A percentile compares a stretch with the other conserved stretches of the same genome.
These are phyloP conservation scores for Poicephalus meyeri DNA, from an alignment of 2,113 vertebrate genomes.

Conservation along the genomic window DNA sequence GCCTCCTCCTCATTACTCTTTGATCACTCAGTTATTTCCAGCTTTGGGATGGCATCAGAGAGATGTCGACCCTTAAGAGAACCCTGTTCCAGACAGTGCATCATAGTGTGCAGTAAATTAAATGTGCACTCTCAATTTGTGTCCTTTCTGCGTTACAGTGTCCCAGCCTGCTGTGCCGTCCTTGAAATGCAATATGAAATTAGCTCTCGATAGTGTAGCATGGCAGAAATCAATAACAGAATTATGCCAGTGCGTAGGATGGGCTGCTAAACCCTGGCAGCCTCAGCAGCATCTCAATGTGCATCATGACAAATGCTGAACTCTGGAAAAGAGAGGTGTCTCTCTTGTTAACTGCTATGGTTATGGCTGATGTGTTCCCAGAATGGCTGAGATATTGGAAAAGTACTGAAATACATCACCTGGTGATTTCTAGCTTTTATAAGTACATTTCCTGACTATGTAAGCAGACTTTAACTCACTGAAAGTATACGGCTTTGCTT, in stretches of 20 bases:
- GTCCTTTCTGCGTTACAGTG: not conserved
- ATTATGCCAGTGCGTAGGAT: not conserved
- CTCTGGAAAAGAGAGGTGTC: not conserved
- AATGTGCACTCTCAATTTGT: not conserved
- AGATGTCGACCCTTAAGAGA: not conserved
- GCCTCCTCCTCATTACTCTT: not conserved
- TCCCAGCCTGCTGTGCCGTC: not conserved
- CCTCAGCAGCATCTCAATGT: not conserved
- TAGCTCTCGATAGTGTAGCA: not conserved
- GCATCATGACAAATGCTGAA: not conserved
- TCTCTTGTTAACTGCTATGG: not conserved
- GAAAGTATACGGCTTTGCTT: not conserved
- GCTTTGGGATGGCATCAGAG: not conserved
- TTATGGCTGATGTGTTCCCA: not conserved
- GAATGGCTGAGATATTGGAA: conserved; percentile 12
- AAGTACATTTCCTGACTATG: conserved; percentile 13
- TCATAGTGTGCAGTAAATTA: not conserved
- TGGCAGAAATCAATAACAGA: conserved; percentile 56
- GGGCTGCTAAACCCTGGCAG: not conserved
- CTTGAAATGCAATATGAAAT: conserved; percentile 53
- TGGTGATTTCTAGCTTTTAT: conserved; percentile 21
- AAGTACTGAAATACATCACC: conserved; percentile 20
- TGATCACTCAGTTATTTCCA: not conserved
- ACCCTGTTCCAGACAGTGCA: not conserved
- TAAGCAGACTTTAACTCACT: not conserved